Conservation (phyloP, 2,797 vertebrate species). For the Anisognathus igniventris region DNA sequence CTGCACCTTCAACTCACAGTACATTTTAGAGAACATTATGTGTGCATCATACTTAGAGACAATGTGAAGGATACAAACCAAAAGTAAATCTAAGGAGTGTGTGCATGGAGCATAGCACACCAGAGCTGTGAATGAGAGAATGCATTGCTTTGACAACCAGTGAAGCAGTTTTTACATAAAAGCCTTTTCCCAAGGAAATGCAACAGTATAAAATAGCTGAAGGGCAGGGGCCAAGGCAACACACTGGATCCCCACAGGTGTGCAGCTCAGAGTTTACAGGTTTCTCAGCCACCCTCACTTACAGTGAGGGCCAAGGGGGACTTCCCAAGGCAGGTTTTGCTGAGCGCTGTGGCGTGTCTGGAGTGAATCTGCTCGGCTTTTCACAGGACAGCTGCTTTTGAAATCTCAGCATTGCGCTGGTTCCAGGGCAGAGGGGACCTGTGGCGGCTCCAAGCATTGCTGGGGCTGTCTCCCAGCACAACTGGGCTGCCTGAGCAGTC, state of each 20-base stretch:
- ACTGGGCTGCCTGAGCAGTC: rapidly evolving
- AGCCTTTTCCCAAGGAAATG: not conserved
- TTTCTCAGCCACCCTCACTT: not conserved
- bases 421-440: not conserved
- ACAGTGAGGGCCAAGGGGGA: not conserved
- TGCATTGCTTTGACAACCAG: not conserved
- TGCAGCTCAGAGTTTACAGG: not conserved
- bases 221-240: not conserved
- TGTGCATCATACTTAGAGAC: not conserved
- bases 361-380: not conserved
- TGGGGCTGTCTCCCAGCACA: not conserved
- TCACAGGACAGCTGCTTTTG: not conserved
- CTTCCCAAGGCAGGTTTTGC: not conserved
- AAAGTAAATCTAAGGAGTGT: not conserved
- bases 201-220: not conserved
- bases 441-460: rapidly evolving
- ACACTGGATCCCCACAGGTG: not conserved
- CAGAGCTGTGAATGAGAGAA: rapidly evolving
- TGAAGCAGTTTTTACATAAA: not conserved
- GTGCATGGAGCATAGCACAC: not conserved
- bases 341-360: rapidly evolving
- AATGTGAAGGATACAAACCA: not conserved
- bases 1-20: not conserved
- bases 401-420: not conserved
- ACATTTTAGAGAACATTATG: not conserved